Conservation (phyloP, 2,797 vertebrate genomes). For the Phrynocephalus guinanensis region DNA sequence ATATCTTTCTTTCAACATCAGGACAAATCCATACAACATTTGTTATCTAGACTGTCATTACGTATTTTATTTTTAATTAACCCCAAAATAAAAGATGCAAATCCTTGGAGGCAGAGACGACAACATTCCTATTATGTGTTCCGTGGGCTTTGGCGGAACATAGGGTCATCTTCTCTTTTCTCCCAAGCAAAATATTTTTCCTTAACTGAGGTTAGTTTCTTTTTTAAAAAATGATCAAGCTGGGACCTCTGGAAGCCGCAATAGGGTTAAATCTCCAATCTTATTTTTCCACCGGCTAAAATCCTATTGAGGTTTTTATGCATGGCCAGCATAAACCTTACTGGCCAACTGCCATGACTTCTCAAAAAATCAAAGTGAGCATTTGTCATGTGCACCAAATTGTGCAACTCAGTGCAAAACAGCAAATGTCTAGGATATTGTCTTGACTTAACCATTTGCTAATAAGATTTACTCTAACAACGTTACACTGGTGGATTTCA, state of each 20-base stretch:
- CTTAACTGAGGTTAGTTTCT: not conserved
- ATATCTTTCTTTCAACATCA: conserved; percentile 52
- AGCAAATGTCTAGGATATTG: too few relatives aligned
- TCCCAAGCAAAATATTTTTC: conserved; percentile 1
- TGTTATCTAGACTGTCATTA: conserved; percentile 23
- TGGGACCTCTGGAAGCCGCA: not conserved
- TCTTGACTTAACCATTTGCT: too few relatives aligned
- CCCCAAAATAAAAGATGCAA: not conserved
- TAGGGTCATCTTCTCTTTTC: not conserved
- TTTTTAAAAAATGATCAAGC: not conserved
- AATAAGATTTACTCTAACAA: too few relatives aligned
- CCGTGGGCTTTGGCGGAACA: conserved; percentile 7
- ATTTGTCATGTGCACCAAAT: too few relatives aligned
- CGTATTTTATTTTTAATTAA: not conserved
- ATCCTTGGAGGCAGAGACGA: conserved; percentile 21
- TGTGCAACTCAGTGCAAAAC: too few relatives aligned
- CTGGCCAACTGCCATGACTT: too few relatives aligned
- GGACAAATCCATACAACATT: conserved; percentile 43
- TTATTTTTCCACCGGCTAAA: too few relatives aligned
- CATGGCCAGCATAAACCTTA: too few relatives aligned
- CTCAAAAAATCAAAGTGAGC: too few relatives aligned
- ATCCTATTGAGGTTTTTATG: too few relatives aligned
- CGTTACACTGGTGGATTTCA: too few relatives aligned
- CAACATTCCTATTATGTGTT: not conserved
- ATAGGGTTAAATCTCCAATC: conserved; percentile 34